Percentiles rank a stretch among this genome's conserved stretches.
phyloP scores from a whole-genome alignment of 53 echinoderm and acorn worm species.

The Antedon mediterranea region DNA sequence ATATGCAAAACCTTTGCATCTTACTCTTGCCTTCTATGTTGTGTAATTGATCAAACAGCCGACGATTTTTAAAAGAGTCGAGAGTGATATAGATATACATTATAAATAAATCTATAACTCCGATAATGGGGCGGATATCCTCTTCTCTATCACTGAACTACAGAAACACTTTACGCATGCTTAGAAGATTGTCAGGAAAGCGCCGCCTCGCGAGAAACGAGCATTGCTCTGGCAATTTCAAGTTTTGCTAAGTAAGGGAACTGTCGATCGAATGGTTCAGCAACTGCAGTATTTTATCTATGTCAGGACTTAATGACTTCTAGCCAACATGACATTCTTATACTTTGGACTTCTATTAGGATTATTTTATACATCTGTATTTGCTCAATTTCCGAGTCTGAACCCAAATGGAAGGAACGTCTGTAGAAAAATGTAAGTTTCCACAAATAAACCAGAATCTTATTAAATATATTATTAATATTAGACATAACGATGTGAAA shows the following conservation, averaged over 20 bases:
- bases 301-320: neutral
- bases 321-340: neutral
- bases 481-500: no score
- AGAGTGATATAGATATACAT: no score
- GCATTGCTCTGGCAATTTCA: neutral
- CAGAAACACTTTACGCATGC: neutral
- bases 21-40: no score
- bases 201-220: neutral
- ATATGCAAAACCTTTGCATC: no score
- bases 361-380: neutral
- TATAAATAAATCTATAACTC: neutral
- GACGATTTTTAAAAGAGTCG: no score
- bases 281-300: neutral
- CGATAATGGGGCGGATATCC: neutral
- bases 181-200: neutral
- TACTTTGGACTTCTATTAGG: neutral
- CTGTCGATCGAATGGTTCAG: neutral
- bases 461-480: neutral
- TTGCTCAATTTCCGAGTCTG: neutral
- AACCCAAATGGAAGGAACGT: neutral
- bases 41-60: no score
- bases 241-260: neutral
- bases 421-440: neutral
- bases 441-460: no score
- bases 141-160: neutral